A percentile compares a stretch with the other conserved stretches of the same genome.
Conservation (phyloP, 2,888 invertebrate genomes). For the Cartodere bifasciata region DNA sequence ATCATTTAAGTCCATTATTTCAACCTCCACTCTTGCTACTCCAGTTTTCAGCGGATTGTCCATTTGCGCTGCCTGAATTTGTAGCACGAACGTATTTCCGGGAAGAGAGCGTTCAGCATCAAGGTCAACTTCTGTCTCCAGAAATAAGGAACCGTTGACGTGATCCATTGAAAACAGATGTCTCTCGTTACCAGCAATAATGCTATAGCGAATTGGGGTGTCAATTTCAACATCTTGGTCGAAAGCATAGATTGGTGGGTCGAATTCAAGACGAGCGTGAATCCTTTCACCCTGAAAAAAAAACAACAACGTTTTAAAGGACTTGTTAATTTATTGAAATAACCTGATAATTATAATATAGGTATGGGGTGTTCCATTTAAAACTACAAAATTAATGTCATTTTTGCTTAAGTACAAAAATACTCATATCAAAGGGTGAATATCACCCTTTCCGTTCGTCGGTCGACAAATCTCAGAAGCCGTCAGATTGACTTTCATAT, state of each 20-base stretch:
- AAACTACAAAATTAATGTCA: no score
- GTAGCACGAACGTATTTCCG: constrained; percentile 64
- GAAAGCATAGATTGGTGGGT: constrained; percentile 59
- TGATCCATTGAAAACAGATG: constrained; percentile 63
- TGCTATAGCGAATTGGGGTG: constrained; percentile 61
- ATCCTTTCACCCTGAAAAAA: constrained; percentile 52
- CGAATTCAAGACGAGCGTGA: constrained; percentile 56
- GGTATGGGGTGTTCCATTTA: no score
- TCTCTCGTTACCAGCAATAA: constrained; percentile 69
- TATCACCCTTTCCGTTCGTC: no score
- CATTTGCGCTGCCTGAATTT: constrained; percentile 66
- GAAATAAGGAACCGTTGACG: constrained; percentile 59
- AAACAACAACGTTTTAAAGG: background rate
- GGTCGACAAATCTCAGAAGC: no score
- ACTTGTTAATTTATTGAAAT: background rate
- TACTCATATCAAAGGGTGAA: no score
- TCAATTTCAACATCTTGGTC: constrained; percentile 70
- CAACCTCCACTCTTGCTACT: constrained; percentile 58
- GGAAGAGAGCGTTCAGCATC: constrained; percentile 60
- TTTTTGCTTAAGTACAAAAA: no score
- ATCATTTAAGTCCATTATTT: constrained; percentile 68
- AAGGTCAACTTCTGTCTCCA: constrained; percentile 70
- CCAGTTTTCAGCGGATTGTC: constrained; percentile 68
- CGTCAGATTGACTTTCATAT: no score
- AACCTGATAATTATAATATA: no score